phyloP scores from a whole-genome alignment of 2,888 invertebrate species.

The Stenotaenia linearis region DNA sequence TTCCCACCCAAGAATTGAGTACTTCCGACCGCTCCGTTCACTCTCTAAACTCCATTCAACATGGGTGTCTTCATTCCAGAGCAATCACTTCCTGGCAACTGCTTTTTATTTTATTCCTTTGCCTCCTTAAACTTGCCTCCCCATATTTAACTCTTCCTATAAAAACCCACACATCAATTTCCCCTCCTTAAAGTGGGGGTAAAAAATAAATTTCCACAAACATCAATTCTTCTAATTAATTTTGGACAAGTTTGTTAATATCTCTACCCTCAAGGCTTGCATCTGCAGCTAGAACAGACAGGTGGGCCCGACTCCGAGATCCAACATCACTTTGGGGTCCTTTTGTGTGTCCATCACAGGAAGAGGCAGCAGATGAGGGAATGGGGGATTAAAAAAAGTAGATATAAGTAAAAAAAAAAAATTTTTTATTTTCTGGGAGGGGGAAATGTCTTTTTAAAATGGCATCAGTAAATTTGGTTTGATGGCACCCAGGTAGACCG shows the following conservation, averaged over 20 bases:
- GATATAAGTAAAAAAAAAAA: background rate
- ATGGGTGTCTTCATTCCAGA: background rate
- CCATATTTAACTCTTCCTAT: background rate
- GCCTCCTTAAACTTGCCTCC: background rate
- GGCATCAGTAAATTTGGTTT: background rate
- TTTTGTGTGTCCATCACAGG: constrained; percentile 17
- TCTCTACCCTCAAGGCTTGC: background rate
- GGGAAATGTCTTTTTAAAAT: background rate
- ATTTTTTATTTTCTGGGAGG: background rate
- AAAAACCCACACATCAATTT: background rate
- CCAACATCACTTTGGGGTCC: constrained; percentile 23
- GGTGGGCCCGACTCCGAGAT: background rate
- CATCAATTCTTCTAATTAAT: background rate
- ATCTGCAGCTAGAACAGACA: background rate
- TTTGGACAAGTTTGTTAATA: background rate
- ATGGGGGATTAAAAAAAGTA: constrained; percentile 16
- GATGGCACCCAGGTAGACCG: constrained; percentile 11
- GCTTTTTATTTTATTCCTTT: background rate
- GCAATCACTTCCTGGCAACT: background rate
- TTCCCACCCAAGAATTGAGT: background rate
- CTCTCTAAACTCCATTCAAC: background rate
- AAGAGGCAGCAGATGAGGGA: constrained; percentile 21
- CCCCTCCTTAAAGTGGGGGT: too few species aligned
- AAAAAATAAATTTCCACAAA: background rate
- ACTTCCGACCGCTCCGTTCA: background rate